These are phyloP conservation scores for Macquaria ambigua DNA, from an alignment of 2,113 vertebrate species.

Conservation along the genomic window DNA sequence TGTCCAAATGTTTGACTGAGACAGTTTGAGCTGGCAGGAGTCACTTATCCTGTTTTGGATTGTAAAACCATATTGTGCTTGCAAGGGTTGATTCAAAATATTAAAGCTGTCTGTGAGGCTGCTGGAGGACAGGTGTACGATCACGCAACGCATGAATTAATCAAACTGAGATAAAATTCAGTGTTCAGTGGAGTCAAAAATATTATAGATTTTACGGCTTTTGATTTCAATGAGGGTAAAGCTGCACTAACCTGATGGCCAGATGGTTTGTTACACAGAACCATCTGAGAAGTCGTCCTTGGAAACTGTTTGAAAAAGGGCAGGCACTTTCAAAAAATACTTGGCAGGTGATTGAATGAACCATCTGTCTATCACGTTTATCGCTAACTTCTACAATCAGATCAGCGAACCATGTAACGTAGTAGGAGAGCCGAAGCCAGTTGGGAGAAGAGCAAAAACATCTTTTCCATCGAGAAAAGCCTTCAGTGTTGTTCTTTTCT, in stretches of 20 bases:
- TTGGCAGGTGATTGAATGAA: no score
- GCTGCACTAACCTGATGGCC: background rate
- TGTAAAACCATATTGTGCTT: background rate
- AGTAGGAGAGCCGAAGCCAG: no score
- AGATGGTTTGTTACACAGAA: no score
- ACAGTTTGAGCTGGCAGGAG: background rate
- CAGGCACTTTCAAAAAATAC: no score
- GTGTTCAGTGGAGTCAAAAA: background rate
- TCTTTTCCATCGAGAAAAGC: no score
- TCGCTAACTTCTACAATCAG: no score
- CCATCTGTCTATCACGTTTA: no score
- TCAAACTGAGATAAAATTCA: background rate
- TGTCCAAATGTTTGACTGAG: background rate
- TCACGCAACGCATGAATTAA: background rate
- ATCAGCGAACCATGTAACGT: no score
- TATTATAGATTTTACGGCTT: background rate
- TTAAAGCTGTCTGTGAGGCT: background rate
- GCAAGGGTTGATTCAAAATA: constrained; percentile 8
- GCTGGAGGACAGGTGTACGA: background rate
- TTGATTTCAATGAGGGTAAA: background rate
- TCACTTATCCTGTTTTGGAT: background rate
- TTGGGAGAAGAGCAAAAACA: no score
- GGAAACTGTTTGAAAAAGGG: no score
- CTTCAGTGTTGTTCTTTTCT: no score
- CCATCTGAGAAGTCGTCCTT: no score